Base-by-base conservation (phyloP, 2,888 invertebrate genomes). In the Calliphora vomitoria region DNA sequence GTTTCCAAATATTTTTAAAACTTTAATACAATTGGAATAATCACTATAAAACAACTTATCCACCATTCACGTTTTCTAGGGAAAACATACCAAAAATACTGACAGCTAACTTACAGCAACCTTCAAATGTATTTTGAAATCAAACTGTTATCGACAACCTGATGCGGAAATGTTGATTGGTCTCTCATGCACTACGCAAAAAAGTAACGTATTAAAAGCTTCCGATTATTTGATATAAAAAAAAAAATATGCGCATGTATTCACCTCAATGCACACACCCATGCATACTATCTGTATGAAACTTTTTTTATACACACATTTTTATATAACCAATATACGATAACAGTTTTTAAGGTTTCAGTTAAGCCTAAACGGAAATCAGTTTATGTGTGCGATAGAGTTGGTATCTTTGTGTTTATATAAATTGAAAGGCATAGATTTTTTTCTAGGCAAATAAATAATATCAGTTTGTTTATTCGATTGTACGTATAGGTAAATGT, bases 91-190 rank as follows among this genome's bases (percentile, higher is more conserved):
- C 1, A 55, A 25, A 64, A 38, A 25, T 50, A 64, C 20, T n/a
- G 44, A 18, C 50, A 25, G 41, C 3, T 66, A 10, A 20, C 15
- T 58, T 25, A 25, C 2, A 55, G 10, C 50, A 41, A 44, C 11
- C 47, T n/a, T 62, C 38, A 58, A 74, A 62, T 41, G 41, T 60
- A 62, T 75, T 62, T 55, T 55, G 62, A 62, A 38, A 68, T 69
- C 25, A 44, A 78, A 72, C 35, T 72, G n/a, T 53, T 74, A 69
- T 74, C 68, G 35, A 76, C 44, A 71, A 76, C 66, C 50, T 72
- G 69, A 69, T 74, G 86, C 83, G 81, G 79, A 86, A 86, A 79
- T 79, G 47, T 69, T 84, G 88, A 86, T 83, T 86, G 69, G 74
- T 75, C 11, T 75, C 11, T 62, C 75, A 68, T 60, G 44, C 13